Base-by-base conservation (phyloP, 2,888 invertebrate species). In the Lucinisca nassula region DNA sequence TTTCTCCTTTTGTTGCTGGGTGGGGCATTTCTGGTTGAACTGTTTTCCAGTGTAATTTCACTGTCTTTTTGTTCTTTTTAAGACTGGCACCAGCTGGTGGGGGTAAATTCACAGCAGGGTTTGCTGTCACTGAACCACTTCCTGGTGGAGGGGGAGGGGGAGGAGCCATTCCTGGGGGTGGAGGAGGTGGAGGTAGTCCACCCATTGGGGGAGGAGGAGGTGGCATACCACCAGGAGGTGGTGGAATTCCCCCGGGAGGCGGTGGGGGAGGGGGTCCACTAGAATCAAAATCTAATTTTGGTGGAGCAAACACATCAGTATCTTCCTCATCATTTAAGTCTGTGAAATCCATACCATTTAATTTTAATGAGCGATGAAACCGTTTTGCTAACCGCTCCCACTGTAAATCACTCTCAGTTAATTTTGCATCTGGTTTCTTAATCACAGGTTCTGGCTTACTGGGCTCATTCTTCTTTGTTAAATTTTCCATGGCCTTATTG, bases 21-120 rank as follows among this genome's bases (percentile, higher is more conserved):
- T 93, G 92, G 10, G 92, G 92, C 24, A 84, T 85, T 45, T 93
- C 92, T 21, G 97, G 92, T 75, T 96, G 95, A 0, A 97, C 96
- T 96, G 99, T 99, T 95, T 98, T 98, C 99, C 99, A 99, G 96
- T 99, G 99, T 78, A 99, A 97, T 96, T 99, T 99, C 21, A 99
- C 98, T 35, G 99, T 99, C 96, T 99, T 96, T 97, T 99, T 99
- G 95, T 98, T 98, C 90, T 96, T 95, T 79, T 95, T 94, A 35
- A 95, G 83, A 79, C 91, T 92, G 37, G 93, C 90, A 35, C 95
- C 94, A 12, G 95, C 94, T 32, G 94, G 93, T 72, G 95, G 94
- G 24, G 95, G 94, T n/a, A 93, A 93, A 81, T 93, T 93, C 74
- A 93, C 92, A 12, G 92, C 30, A 45, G 89, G 55, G 79, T 84